phyloP scores from a whole-genome alignment of 2,797 vertebrate species.

The Amazona finschi region DNA sequence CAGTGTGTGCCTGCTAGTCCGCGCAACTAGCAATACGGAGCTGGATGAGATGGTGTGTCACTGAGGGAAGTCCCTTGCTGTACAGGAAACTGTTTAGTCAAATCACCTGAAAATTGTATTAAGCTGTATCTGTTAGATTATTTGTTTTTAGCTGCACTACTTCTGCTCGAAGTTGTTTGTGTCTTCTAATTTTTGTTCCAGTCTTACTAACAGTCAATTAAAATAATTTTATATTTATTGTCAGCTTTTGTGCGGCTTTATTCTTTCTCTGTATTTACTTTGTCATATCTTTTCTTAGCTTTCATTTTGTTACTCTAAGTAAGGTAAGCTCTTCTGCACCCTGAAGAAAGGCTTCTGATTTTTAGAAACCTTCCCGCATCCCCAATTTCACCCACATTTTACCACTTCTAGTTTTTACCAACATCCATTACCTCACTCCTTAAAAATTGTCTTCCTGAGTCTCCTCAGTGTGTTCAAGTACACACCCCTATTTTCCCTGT shows the following conservation, averaged over 20 bases:
- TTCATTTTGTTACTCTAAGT: neutral
- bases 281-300: neutral
- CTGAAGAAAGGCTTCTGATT: neutral
- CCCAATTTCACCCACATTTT: neutral
- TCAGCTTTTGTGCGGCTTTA: neutral
- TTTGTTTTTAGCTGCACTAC: neutral
- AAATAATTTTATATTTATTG: neutral
- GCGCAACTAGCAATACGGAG: neutral
- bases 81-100: neutral
- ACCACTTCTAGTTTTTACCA: neutral
- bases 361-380: neutral
- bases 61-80: neutral
- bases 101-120: neutral
- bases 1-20: neutral
- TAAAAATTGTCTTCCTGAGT: neutral
- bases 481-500: neutral
- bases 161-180: neutral
- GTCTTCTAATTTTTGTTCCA: neutral
- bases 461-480: neutral
- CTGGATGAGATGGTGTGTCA: neutral
- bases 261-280: neutral
- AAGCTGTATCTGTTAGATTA: neutral
- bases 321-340: neutral
- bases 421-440: neutral
- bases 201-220: neutral